A percentile compares a stretch with the other conserved stretches of the same genome.
Evolutionary conservation across 2,888 invertebrate genomes (phyloP).

Genomic region (Helicoverpa assulta): DNA sequence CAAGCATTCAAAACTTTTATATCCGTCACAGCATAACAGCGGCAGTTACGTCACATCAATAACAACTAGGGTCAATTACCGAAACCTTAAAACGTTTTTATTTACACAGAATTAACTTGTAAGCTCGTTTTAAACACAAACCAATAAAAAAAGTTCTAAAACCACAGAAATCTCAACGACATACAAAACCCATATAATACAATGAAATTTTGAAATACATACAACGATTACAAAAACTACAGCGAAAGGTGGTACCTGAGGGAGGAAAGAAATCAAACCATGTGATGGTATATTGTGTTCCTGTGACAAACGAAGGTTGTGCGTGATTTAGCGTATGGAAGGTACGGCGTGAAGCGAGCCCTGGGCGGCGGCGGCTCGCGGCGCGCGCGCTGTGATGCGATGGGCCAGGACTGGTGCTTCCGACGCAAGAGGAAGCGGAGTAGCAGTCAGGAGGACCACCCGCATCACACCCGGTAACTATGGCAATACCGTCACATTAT

Average conservation of each 20-base stretch:
- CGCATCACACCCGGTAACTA: constrained; percentile 90
- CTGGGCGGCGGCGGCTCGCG: constrained; percentile 89
- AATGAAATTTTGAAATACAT: constrained; percentile 51
- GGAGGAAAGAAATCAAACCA: constrained; percentile 21
- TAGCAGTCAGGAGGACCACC: constrained; percentile 91
- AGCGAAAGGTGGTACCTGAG: constrained; percentile 37
- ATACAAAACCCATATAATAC: constrained; percentile 32
- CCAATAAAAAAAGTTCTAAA: not conserved
- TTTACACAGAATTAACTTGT: constrained; percentile 59
- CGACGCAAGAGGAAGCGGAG: constrained; percentile 93
- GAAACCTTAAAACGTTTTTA: not conserved
- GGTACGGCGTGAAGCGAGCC: constrained; percentile 80
- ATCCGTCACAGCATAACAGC: not conserved
- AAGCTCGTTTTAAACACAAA: constrained; percentile 57
- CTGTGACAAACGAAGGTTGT: constrained; percentile 44
- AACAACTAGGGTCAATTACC: not conserved
- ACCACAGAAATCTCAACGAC: constrained; percentile 31
- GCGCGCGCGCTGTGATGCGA: constrained; percentile 90
- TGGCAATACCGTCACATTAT: not conserved
- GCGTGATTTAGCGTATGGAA: constrained; percentile 59
- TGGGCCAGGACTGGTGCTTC: constrained; percentile 95
- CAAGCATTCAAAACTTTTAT: not conserved
- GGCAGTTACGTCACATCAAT: constrained; percentile 27
- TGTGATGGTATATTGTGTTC: constrained; percentile 50
- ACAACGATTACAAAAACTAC: constrained; percentile 40